Percentiles rank a stretch among this genome's conserved stretches.
These are phyloP conservation scores for Tolypeutes matacus DNA, from an alignment of 2,797 vertebrate species.

Conservation along the genomic window DNA sequence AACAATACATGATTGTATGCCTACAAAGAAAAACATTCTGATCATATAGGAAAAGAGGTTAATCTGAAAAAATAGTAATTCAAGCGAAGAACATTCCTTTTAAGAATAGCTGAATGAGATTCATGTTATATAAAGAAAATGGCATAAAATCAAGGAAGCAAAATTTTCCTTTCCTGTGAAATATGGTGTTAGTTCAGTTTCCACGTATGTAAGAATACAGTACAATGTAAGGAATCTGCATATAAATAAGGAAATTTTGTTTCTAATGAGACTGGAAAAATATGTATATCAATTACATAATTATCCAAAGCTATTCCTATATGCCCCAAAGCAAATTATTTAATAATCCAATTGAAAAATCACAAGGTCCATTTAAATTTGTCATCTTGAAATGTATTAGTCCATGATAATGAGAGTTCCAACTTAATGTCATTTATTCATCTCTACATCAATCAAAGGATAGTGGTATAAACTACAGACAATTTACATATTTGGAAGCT, in stretches of 20 bases:
- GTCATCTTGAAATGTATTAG: background rate
- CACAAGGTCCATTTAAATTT: background rate
- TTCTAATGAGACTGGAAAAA: background rate
- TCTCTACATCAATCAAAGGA: background rate
- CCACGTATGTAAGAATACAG: background rate
- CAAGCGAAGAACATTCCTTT: background rate
- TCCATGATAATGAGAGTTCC: background rate
- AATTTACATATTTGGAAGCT: background rate
- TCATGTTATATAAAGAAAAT: background rate
- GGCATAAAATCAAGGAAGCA: background rate
- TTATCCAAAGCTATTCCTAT: background rate
- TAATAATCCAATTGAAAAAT: constrained; percentile 22
- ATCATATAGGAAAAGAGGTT: background rate
- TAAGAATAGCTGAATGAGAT: constrained; percentile 9
- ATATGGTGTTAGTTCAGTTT: background rate
- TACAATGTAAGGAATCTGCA: background rate
- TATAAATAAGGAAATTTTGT: background rate
- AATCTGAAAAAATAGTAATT: constrained; percentile 62
- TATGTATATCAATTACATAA: background rate
- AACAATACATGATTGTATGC: background rate
- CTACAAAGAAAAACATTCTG: background rate
- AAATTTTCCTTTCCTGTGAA: background rate
- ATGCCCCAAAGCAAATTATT: background rate
- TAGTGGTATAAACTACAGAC: background rate
- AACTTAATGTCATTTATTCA: background rate